Evolutionary conservation across 2,797 vertebrate genomes (phyloP).

Genomic region (Tragelaphus oryx): DNA sequence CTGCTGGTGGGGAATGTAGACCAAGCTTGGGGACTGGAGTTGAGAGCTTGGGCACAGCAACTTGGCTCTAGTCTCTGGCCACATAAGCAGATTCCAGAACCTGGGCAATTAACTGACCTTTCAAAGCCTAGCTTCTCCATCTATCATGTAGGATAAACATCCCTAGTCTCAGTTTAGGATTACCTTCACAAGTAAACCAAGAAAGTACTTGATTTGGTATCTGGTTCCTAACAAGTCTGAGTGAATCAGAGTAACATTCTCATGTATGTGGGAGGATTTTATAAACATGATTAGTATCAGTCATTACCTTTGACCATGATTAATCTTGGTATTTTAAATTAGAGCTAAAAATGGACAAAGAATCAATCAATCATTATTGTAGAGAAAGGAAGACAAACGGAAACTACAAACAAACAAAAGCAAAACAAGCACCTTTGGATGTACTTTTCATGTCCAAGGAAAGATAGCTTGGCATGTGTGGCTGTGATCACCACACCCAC

Average conservation of each 20-base stretch:
- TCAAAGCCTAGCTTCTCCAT: neutral
- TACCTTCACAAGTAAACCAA: neutral
- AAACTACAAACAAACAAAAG: neutral
- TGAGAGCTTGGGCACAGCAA: neutral
- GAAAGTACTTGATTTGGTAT: neutral
- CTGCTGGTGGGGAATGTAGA: neutral
- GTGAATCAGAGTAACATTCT: neutral
- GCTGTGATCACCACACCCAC: fast-evolving
- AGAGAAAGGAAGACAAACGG: neutral
- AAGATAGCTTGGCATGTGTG: neutral
- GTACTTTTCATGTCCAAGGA: neutral
- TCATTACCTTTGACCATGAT: neutral
- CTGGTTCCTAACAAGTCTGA: neutral
- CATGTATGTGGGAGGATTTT: neutral
- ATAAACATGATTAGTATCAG: neutral
- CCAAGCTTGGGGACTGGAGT: neutral
- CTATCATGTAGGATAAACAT: neutral
- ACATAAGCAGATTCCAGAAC: neutral
- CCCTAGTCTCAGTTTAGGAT: neutral
- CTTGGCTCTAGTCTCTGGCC: neutral
- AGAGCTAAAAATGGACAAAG: neutral
- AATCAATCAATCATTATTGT: neutral
- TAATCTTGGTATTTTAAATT: neutral
- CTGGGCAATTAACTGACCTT: neutral
- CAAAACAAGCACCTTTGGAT: neutral